Evolutionary conservation across 1,140 invertebrate species (phyloP).

Genomic region (Drosophila ambigua): DNA sequence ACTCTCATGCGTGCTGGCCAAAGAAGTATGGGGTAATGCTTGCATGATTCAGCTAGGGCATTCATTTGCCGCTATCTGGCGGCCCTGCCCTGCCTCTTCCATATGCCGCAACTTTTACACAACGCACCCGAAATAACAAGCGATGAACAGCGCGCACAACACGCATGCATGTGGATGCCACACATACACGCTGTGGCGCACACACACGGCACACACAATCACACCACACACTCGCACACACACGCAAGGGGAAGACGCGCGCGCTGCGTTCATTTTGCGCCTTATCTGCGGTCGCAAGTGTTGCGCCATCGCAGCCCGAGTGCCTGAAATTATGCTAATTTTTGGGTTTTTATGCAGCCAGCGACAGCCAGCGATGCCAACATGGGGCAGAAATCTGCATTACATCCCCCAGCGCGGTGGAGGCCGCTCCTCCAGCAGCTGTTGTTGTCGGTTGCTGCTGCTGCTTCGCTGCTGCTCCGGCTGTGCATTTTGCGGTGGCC

Average conservation of each 20-base stretch:
- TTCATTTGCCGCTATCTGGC: too few species aligned
- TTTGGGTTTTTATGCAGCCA: slow-evolving; percentile 71
- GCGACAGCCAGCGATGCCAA: slow-evolving; percentile 24
- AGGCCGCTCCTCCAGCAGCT: slow-evolving; percentile 28
- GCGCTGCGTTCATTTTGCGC: slow-evolving; percentile 72
- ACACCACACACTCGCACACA: slow-evolving; percentile 15
- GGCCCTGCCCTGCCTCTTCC: slow-evolving; percentile 10
- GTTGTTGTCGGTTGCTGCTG: slow-evolving; percentile 39
- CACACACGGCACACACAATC: slow-evolving; percentile 3
- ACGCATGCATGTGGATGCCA: slow-evolving; percentile 32
- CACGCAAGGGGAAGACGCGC: slow-evolving; percentile 33
- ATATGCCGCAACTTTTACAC: slow-evolving; percentile 58
- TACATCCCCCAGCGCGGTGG: slow-evolving; percentile 28
- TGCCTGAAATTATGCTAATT: slow-evolving; percentile 78
- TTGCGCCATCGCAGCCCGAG: slow-evolving; percentile 62
- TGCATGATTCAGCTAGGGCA: too few species aligned
- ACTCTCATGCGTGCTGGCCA: neutral
- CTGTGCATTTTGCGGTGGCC: slow-evolving; percentile 45
- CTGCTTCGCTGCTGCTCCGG: slow-evolving; percentile 33
- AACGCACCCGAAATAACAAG: slow-evolving; percentile 60
- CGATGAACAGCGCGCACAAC: slow-evolving; percentile 37
- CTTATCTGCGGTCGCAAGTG: slow-evolving; percentile 76
- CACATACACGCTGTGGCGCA: slow-evolving; percentile 5
- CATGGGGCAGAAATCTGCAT: slow-evolving; percentile 63
- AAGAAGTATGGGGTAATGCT: neutral